phyloP scores from a whole-genome alignment of 2,113 vertebrate species.

The Apteryx mantelli region DNA sequence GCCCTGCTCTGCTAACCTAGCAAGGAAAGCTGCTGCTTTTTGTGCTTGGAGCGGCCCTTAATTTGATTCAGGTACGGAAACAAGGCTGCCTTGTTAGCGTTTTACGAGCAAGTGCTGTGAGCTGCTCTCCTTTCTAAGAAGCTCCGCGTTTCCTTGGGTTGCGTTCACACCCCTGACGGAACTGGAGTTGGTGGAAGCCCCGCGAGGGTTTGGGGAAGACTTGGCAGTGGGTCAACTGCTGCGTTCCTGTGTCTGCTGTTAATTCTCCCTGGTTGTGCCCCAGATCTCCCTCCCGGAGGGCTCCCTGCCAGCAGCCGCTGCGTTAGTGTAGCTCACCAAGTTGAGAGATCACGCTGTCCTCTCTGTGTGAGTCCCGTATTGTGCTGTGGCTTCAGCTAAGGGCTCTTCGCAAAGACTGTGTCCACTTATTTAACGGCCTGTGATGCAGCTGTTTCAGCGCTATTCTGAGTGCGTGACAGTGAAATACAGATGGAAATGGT shows the following conservation, averaged over 20 bases:
- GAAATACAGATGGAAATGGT: constrained; percentile 22
- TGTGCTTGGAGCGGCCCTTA: not conserved
- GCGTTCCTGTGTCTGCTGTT: not conserved
- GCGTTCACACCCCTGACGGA: not conserved
- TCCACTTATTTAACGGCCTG: not conserved
- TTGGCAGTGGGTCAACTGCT: not conserved
- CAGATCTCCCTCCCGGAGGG: not conserved
- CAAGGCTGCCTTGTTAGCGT: constrained; percentile 11
- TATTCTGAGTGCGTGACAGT: constrained; percentile 27
- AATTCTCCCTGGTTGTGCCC: not conserved
- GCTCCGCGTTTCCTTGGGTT: not conserved
- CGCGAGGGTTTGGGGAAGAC: not conserved
- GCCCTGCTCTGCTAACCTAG: not conserved
- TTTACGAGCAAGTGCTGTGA: not conserved
- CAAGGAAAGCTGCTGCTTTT: not conserved
- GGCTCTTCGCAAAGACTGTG: not conserved
- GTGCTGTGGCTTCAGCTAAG: not conserved
- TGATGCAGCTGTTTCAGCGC: constrained; percentile 11
- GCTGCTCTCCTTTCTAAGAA: not conserved
- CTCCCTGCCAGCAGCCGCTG: not conserved
- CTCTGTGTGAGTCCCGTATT: rapidly evolving
- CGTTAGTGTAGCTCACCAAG: rapidly evolving
- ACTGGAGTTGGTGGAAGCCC: not conserved
- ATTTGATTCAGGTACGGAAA: constrained; percentile 1
- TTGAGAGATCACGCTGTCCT: not conserved